Base-by-base conservation (phyloP, 2,888 invertebrate species). In the Pterostichus niger region DNA sequence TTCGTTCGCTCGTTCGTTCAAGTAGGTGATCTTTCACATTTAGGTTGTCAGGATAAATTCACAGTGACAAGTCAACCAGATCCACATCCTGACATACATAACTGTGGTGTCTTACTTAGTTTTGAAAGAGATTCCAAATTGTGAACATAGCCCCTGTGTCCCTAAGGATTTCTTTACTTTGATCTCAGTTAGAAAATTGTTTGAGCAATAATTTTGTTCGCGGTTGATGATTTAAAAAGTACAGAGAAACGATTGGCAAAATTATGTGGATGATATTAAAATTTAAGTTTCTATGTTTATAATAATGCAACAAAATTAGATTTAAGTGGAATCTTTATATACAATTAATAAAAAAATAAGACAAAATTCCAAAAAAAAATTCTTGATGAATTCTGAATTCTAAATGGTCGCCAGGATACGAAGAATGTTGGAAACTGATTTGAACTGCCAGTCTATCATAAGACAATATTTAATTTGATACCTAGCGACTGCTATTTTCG, bases 381-480 rank as follows among this genome's bases (percentile, higher is more conserved):
- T n/a, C n/a, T n/a, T n/a, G n/a, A n/a, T n/a, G n/a, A n/a, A 13
- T 56, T 13, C n/a, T 56, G 56, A 13, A 52, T n/a, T 13, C 13
- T 52, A 13, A 52, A 52, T 52, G 52, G 52, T 52, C 52, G 52
- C 52, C 52, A 13, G 52, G 52, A 52, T 52, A 40, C 40, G 40
- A 40, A 40, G 40, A 40, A 40, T 40, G 40, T 13, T 68, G 31
- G 73, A 52, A 40, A 82, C 71, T 73, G 81, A 56, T 82, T 73
- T 82, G 54, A 82, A 82, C 81, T 82, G 81, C 81, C 81, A 82
- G 73, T 73, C 73, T 73, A 80, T 82, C 52, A 71, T 49, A 73
- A 82, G 81, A 82, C 81, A 82, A 82, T 82, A 82, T 82, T 56
- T 82, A 71, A 71, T 56, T 82, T 73, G 59, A 73, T 73, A 76